Percentiles rank a stretch among this genome's conserved stretches.
Conservation (phyloP, 2,113 vertebrate genomes). For the Bagarius yarrelli region DNA sequence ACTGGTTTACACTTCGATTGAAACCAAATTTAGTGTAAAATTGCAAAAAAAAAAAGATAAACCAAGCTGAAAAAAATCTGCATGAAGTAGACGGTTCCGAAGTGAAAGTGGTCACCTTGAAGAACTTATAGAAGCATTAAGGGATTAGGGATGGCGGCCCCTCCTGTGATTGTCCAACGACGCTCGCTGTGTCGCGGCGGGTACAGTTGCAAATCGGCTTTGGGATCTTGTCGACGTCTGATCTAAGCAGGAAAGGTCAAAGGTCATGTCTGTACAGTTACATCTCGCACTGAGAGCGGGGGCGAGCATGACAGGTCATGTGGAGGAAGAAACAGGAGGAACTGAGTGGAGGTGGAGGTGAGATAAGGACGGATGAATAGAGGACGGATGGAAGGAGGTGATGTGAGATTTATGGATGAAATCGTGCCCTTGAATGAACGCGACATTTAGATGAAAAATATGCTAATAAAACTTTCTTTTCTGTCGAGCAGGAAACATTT, state of each 20-base stretch:
- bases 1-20: background rate
- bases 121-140: constrained; percentile 64
- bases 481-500: background rate
- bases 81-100: constrained; percentile 1
- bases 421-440: background rate
- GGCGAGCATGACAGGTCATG: background rate
- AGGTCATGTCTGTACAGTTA: constrained; percentile 56
- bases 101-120: constrained; percentile 65
- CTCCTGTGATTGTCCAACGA: constrained; percentile 52
- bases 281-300: constrained; percentile 57
- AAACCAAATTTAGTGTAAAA: background rate
- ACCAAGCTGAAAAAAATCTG: background rate
- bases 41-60: background rate
- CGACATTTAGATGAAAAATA: background rate
- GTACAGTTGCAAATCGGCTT: constrained; percentile 62
- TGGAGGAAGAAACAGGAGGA: constrained; percentile 19
- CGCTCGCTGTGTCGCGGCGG: constrained; percentile 55
- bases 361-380: constrained; percentile 3
- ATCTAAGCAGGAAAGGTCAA: constrained; percentile 51
- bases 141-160: constrained; percentile 66
- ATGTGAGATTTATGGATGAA: background rate
- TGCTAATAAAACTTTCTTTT: background rate
- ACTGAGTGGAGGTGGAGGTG: background rate
- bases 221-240: constrained; percentile 52
- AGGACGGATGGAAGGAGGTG: background rate